Evolutionary conservation across 2,888 invertebrate species (phyloP), one percentile per base, ranked within the genome.

Genomic region (Yponomeuta cagnagella): DNA sequence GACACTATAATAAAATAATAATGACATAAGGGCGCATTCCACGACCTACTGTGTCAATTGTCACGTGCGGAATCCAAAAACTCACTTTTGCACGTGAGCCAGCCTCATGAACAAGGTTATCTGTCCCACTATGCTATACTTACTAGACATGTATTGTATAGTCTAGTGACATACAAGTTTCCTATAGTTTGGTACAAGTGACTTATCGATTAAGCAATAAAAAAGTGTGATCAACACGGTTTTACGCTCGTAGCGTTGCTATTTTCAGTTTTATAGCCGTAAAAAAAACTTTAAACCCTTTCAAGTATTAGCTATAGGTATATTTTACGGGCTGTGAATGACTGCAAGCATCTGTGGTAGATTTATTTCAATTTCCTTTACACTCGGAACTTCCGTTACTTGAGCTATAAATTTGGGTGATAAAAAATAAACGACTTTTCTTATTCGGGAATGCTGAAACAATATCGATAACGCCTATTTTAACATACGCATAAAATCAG

Each of bases 341-440:
- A 89, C 83, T 89, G 73, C 80, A 73, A 85, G 86, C 89, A 89
- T 90, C 89, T 89, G 90, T 80, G 87, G 89, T 86, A 81, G 86
- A 88, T 88, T 86, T 87, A 86, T 86, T 88, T 86, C 85, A 81
- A 88, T 90, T 88, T 88, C 89, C 87, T 87, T 84, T 83, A 85
- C 88, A 85, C 82, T 84, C 83, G 79, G 76, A 79, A 85, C 89
- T 88, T 90, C 89, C 90, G 88, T 83, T 85, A 82, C 82, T 80
- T 77, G 74, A 78, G 80, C 80, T 77, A 82, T 87, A 85, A 88
- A 88, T 84, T 81, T 79, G 70, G 83, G 82, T 82, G 80, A 84
- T 89, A 86, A 88, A 73, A 89, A 87, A 86, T 81, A 85, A 81
- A 87, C 81, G 77, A 77, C 82, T 74, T 77, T 80, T 81, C 80